Evolutionary conservation across 2,888 invertebrate species (phyloP).

Genomic region (Zaprionus obscuricornis): DNA sequence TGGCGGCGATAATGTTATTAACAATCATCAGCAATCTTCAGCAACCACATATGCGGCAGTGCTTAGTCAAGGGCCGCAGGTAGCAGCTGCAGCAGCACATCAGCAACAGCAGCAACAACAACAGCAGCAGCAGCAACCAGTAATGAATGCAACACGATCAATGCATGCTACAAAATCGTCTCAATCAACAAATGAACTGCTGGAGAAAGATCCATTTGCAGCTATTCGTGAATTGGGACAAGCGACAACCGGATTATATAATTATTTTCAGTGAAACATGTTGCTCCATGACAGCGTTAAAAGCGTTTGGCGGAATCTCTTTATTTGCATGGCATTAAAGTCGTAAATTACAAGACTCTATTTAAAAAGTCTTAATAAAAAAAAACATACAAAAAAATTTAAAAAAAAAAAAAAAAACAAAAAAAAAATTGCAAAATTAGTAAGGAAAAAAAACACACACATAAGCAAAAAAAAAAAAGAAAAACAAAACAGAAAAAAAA

Average conservation of each 20-base stretch:
- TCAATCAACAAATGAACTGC: slow-evolving; percentile 47
- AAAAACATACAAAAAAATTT: slow-evolving; percentile 42
- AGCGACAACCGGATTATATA: slow-evolving; percentile 84
- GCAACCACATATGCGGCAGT: slow-evolving; percentile 83
- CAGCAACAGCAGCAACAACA: slow-evolving; percentile 31
- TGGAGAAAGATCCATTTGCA: slow-evolving; percentile 84
- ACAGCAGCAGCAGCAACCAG: slow-evolving; percentile 25
- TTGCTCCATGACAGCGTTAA: slow-evolving; percentile 8
- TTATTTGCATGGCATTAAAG: slow-evolving; percentile 58
- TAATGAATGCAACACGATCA: slow-evolving; percentile 27
- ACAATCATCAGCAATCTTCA: slow-evolving; percentile 45
- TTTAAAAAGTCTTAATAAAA: slow-evolving; percentile 43
- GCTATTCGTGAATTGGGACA: slow-evolving; percentile 84
- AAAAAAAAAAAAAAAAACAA: slow-evolving; percentile 47
- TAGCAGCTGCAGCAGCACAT: slow-evolving; percentile 18
- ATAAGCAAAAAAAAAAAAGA: too few relatives aligned
- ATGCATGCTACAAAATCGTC: slow-evolving; percentile 43
- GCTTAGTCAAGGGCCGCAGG: slow-evolving; percentile 81
- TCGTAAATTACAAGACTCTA: slow-evolving; percentile 30
- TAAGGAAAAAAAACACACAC: slow-evolving; percentile 47
- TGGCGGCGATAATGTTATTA: slow-evolving; percentile 41
- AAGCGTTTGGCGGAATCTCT: slow-evolving; percentile 6
- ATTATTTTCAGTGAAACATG: slow-evolving; percentile 85
- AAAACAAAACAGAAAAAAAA: too few relatives aligned
- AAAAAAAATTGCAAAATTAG: slow-evolving; percentile 62